Conservation (phyloP, 2,113 vertebrate genomes). For the Microtus montanus region DNA sequence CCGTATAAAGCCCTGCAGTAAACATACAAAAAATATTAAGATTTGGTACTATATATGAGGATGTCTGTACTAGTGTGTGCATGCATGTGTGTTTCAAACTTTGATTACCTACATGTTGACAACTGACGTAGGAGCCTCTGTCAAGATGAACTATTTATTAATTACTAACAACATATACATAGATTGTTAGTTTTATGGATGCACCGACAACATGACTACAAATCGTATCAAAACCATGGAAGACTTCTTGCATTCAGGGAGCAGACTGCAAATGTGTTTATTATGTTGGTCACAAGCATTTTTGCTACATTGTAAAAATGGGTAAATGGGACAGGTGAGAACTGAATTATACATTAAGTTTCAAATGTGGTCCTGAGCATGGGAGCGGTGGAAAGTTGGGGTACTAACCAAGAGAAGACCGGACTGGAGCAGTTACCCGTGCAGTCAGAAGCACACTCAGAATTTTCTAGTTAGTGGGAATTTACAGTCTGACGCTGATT, state of each 20-base stretch:
- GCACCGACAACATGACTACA: not conserved
- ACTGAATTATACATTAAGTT: not conserved
- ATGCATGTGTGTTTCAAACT: not conserved
- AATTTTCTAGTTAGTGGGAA: constrained; percentile 48
- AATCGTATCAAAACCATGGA: not conserved
- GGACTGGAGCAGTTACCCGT: not conserved
- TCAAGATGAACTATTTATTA: not conserved
- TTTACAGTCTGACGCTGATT: constrained; percentile 6
- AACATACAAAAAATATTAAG: not conserved
- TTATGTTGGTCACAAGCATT: constrained; percentile 17
- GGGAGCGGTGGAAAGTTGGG: not conserved
- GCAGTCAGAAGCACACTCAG: not conserved
- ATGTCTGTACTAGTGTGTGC: not conserved
- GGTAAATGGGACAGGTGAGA: not conserved
- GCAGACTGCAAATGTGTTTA: constrained; percentile 40
- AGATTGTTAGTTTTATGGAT: not conserved
- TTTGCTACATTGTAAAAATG: constrained; percentile 18
- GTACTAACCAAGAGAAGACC: not conserved
- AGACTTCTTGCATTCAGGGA: constrained; percentile 11
- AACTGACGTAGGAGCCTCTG: not conserved
- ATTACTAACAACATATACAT: constrained; percentile 9
- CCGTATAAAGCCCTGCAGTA: not conserved
- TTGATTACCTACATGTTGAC: not conserved
- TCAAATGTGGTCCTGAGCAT: constrained; percentile 38
- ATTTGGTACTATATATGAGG: not conserved